Evolutionary conservation across 2,797 vertebrate genomes (phyloP).

Genomic region (Esox lucius): DNA sequence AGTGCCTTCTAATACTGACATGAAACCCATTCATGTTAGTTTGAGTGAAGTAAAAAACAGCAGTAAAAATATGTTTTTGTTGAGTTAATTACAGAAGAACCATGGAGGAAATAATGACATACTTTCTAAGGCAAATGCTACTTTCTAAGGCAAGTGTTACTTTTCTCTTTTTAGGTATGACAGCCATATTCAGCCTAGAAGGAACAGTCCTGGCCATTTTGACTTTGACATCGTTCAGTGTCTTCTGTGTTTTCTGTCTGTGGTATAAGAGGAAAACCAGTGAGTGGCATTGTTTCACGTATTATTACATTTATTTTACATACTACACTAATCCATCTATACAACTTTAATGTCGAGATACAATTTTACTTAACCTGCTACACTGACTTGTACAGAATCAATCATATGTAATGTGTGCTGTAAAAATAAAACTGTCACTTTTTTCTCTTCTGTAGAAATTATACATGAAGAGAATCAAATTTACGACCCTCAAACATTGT

Average conservation of each 20-base stretch:
- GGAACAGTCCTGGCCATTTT: conserved; percentile 36
- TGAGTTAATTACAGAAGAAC: not conserved
- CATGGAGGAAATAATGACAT: not conserved
- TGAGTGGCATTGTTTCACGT: conserved; percentile 31
- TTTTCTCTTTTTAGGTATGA: not conserved
- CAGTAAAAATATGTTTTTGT: not conserved
- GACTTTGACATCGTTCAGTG: conserved; percentile 31
- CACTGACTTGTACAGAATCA: not conserved
- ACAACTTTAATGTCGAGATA: not conserved
- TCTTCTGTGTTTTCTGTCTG: conserved; percentile 40
- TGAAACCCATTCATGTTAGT: not conserved
- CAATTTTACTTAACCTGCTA: not conserved
- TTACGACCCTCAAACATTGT: conserved; percentile 45
- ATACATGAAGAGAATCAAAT: conserved; percentile 45
- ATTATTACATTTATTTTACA: not conserved
- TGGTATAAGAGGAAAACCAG: conserved; percentile 43
- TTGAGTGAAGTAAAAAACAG: not conserved
- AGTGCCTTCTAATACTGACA: too few relatives aligned
- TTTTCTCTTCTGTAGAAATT: conserved; percentile 40
- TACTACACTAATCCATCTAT: not conserved
- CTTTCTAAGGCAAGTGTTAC: not conserved
- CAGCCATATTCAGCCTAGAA: conserved; percentile 28
- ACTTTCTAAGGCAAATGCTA: not conserved
- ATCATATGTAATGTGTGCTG: not conserved
- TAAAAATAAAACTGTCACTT: not conserved